Percentiles rank a stretch among this genome's conserved stretches.
These are phyloP conservation scores for Macheiramphus alcinus DNA, from an alignment of 2,113 vertebrate species.

Conservation along the genomic window DNA sequence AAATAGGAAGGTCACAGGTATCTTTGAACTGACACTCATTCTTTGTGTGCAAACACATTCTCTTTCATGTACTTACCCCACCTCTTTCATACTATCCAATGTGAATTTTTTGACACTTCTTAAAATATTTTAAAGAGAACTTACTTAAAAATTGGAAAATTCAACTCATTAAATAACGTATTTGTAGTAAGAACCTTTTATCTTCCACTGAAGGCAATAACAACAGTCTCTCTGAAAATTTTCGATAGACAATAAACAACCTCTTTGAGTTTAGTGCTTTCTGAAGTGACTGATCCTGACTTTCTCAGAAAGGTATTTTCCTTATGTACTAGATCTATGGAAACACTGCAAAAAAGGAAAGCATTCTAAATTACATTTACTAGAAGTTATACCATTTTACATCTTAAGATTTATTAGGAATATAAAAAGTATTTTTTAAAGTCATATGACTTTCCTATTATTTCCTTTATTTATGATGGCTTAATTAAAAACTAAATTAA, in stretches of 20 bases:
- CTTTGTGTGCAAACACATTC: not conserved
- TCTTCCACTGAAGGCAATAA: slow-evolving; percentile 4
- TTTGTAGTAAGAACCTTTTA: slow-evolving; percentile 43
- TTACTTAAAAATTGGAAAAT: slow-evolving; percentile 32
- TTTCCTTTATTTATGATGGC: not conserved
- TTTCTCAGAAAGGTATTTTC: not conserved
- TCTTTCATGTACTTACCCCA: slow-evolving; percentile 5
- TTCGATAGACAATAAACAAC: slow-evolving; percentile 24
- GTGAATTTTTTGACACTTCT: not conserved
- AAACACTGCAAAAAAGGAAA: not conserved
- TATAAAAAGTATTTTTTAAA: not conserved
- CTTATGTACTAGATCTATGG: not conserved
- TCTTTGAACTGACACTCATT: slow-evolving; percentile 34
- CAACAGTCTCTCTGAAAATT: slow-evolving; percentile 10
- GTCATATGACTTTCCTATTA: not conserved
- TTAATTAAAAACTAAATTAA: not conserved
- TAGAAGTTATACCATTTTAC: not conserved
- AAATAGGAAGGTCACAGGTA: slow-evolving; percentile 18
- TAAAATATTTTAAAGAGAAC: slow-evolving; percentile 5
- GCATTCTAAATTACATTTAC: not conserved
- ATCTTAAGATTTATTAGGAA: not conserved
- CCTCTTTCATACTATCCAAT: not conserved
- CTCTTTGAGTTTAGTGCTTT: not conserved
- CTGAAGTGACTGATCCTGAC: slow-evolving; percentile 16
- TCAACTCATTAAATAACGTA: slow-evolving; percentile 3